These are phyloP conservation scores for Chaetops frenatus DNA, from an alignment of 2,113 vertebrate species.

Conservation along the genomic window DNA sequence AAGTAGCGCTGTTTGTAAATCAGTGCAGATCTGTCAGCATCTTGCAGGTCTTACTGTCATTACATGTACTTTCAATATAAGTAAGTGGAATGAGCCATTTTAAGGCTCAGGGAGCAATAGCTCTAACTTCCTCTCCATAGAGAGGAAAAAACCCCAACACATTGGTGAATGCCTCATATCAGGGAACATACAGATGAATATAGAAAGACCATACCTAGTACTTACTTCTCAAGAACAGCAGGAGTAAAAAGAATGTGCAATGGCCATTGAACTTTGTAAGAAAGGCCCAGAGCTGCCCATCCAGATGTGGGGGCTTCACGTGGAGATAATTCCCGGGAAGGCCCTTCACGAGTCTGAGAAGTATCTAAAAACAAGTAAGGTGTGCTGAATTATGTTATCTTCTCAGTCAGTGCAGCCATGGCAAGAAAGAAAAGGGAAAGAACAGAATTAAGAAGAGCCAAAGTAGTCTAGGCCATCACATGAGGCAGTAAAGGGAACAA, in stretches of 20 bases:
- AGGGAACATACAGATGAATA: background rate
- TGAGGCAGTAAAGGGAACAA: background rate
- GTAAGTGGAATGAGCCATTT: background rate
- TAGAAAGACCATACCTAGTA: background rate
- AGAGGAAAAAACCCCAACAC: background rate
- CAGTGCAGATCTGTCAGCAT: background rate
- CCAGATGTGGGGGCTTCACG: constrained; percentile 88
- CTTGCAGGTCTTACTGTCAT: background rate
- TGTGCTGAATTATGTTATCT: background rate
- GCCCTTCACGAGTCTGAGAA: constrained; percentile 80
- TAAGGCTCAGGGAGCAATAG: background rate
- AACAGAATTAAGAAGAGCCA: background rate
- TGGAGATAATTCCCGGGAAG: constrained; percentile 89
- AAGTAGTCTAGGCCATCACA: background rate
- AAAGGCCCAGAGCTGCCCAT: constrained; percentile 93
- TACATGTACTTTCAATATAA: background rate
- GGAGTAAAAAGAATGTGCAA: constrained; percentile 98
- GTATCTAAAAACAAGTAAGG: constrained; percentile 69
- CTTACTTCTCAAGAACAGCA: constrained; percentile 93
- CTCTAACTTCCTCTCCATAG: background rate
- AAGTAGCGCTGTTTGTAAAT: background rate
- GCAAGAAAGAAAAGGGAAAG: background rate
- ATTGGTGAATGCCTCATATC: background rate
- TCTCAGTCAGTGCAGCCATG: background rate
- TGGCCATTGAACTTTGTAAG: constrained; percentile 97